A percentile compares a stretch with the other conserved stretches of the same genome.
Evolutionary conservation across 2,797 vertebrate genomes (phyloP).

Genomic region (Hypotaenidia okinawae): DNA sequence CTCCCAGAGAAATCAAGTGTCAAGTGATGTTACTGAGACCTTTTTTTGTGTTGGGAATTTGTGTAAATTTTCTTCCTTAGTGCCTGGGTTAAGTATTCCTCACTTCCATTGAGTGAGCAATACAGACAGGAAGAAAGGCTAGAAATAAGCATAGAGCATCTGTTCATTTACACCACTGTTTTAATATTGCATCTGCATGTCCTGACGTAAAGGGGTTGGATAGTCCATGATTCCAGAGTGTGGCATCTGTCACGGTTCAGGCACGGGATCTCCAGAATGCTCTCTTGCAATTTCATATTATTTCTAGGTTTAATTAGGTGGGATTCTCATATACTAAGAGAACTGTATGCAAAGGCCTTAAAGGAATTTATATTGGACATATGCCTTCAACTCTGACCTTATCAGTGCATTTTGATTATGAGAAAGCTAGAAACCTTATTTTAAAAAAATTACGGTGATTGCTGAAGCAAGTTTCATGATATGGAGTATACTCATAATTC

Average conservation of each 20-base stretch:
- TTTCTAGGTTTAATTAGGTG: background rate
- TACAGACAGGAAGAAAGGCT: background rate
- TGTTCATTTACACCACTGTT: background rate
- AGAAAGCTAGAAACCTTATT: background rate
- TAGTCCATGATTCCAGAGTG: background rate
- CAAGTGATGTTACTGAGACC: background rate
- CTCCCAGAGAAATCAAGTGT: background rate
- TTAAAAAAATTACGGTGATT: background rate
- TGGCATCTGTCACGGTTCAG: background rate
- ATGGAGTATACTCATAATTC: background rate
- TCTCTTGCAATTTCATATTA: background rate
- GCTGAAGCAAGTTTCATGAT: background rate
- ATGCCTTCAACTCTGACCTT: background rate
- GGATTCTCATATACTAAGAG: background rate
- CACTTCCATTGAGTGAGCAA: background rate
- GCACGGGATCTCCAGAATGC: background rate
- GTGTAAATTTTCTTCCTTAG: background rate
- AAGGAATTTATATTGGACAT: background rate
- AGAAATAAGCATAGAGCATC: background rate
- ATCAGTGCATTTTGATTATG: background rate
- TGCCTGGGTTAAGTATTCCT: background rate
- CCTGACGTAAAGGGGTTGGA: background rate
- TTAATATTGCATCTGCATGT: background rate
- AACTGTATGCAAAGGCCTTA: background rate
- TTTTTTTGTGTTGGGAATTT: background rate